phyloP scores from a whole-genome alignment of 1,140 invertebrate genomes.

The Palaemon carinicauda region DNA sequence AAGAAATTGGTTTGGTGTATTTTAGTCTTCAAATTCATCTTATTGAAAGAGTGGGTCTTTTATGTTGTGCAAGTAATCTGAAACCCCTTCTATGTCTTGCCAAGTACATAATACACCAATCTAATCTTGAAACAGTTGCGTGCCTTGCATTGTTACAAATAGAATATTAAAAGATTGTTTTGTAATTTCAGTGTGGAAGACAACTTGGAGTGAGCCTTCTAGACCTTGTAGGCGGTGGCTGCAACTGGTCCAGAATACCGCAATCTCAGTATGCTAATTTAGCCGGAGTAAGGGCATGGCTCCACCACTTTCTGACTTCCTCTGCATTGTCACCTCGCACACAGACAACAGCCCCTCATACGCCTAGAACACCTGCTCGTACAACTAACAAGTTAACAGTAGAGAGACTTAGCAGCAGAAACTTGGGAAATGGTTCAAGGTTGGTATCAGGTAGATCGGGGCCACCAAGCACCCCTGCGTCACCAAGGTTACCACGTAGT shows the following conservation, averaged over 20 bases:
- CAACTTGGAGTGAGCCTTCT: conserved; percentile 52
- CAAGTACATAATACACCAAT: no score
- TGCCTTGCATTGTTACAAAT: no score
- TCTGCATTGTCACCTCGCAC: conserved; percentile 45
- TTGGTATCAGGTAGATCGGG: conserved; percentile 32
- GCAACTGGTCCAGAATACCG: conserved; percentile 81
- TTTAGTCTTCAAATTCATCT: no score
- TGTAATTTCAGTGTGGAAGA: conserved; percentile 45
- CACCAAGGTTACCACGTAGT: conserved; percentile 41
- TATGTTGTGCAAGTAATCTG: no score
- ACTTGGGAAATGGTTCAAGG: conserved; percentile 13
- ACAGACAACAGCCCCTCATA: conserved; percentile 9
- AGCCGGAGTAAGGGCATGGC: conserved; percentile 75
- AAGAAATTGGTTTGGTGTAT: no score
- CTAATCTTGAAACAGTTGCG: no score
- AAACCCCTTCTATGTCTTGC: no score
- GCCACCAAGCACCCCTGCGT: conserved; percentile 42
- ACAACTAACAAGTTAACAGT: conserved; percentile 38
- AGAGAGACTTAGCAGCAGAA: conserved; percentile 16
- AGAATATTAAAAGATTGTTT: no score
- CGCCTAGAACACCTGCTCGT: conserved; percentile 31
- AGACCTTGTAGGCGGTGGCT: conserved; percentile 65
- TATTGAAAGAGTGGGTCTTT: no score
- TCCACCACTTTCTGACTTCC: conserved; percentile 65
- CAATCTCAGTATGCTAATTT: conserved; percentile 81